Percentiles rank a stretch among this genome's conserved stretches.
Conservation (phyloP, 2,888 invertebrate genomes). For the Aricia artaxerxes region DNA sequence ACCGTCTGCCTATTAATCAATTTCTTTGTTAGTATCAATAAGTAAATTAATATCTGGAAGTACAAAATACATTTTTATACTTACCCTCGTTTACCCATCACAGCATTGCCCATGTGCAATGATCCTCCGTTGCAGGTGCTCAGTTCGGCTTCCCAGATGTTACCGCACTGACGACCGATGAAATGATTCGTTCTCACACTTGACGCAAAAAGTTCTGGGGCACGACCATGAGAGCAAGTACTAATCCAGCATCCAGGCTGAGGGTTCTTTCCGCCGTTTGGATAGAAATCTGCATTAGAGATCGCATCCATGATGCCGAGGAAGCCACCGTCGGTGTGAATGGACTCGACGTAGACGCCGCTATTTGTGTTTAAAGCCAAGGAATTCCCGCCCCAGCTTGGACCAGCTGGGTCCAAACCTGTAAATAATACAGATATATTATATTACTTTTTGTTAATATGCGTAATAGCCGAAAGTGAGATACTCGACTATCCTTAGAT, state of each 20-base stretch:
- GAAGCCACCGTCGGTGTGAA: conserved; percentile 50
- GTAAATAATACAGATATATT: not conserved
- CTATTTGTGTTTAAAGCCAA: conserved; percentile 45
- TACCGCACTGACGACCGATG: conserved; percentile 46
- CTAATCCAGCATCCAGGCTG: conserved; percentile 49
- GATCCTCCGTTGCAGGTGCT: conserved; percentile 43
- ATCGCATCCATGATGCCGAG: conserved; percentile 49
- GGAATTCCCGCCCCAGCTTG: conserved; percentile 43
- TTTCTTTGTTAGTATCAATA: too few species aligned
- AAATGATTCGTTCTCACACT: conserved; percentile 46
- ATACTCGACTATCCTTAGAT: too few species aligned
- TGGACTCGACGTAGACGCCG: conserved; percentile 49
- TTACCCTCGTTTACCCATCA: conserved; percentile 46
- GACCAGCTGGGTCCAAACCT: conserved; percentile 40
- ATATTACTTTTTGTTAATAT: not conserved
- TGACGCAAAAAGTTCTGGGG: conserved; percentile 46
- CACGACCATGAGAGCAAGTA: conserved; percentile 49
- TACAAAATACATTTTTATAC: conserved; percentile 6
- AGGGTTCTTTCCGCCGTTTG: conserved; percentile 49
- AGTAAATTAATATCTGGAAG: not conserved
- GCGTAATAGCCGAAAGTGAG: not conserved
- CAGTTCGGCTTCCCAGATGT: conserved; percentile 43
- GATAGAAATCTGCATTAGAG: conserved; percentile 50
- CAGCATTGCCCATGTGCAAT: conserved; percentile 46
- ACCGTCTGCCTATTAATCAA: too few species aligned